phyloP scores from a whole-genome alignment of 2,113 vertebrate genomes.

The Callopanchax toddi region DNA sequence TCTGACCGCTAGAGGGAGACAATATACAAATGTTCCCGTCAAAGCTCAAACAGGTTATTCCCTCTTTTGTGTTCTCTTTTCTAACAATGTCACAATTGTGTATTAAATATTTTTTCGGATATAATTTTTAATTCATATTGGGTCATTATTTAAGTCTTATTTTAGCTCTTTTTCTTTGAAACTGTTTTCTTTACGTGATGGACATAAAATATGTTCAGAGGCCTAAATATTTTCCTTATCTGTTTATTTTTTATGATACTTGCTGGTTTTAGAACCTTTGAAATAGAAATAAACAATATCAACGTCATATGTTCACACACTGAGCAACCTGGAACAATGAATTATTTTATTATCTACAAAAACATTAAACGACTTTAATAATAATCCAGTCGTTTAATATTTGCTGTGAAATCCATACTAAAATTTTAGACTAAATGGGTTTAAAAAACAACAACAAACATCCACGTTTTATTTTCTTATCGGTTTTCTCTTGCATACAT shows the following conservation, averaged over 20 bases:
- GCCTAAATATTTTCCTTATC: neutral
- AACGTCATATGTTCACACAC: too few relatives aligned
- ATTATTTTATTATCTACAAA: too few relatives aligned
- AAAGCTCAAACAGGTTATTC: neutral
- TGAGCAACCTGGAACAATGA: too few relatives aligned
- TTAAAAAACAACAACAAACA: too few relatives aligned
- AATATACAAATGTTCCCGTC: slow-evolving; percentile 25
- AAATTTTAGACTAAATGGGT: too few relatives aligned
- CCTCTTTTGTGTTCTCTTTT: neutral
- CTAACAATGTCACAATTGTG: neutral
- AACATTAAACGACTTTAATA: neutral
- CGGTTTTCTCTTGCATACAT: slow-evolving; percentile 10
- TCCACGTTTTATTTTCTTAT: too few relatives aligned
- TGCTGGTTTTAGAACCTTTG: neutral
- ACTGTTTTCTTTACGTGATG: neutral
- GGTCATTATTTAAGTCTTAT: too few relatives aligned
- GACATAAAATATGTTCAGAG: neutral
- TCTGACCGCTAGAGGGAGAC: slow-evolving; percentile 55
- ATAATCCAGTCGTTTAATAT: neutral
- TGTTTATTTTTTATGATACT: neutral
- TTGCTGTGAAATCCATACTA: too few relatives aligned
- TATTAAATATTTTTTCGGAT: too few relatives aligned
- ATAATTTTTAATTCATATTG: too few relatives aligned
- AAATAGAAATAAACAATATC: neutral
- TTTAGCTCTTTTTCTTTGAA: neutral